Conservation (phyloP, 2,113 vertebrate species). For the Puntigrus tetrazona region DNA sequence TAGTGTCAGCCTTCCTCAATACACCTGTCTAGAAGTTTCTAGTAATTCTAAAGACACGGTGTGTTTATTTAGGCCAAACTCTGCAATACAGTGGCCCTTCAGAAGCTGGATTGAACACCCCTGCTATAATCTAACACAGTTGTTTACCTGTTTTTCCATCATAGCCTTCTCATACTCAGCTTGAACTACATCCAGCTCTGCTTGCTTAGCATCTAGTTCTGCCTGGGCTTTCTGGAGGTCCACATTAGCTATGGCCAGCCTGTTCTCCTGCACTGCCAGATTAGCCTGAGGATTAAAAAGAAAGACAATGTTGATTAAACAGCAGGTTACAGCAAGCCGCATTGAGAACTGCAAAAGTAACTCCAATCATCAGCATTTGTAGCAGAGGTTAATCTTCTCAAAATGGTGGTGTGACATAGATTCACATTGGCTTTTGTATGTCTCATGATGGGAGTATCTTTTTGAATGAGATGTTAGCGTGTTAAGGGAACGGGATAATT, state of each 20-base stretch:
- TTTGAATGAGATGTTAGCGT: too few species aligned
- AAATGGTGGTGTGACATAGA: too few species aligned
- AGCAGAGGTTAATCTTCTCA: too few species aligned
- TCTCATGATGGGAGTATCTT: too few species aligned
- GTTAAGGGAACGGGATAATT: too few species aligned
- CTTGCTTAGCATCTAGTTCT: constrained; percentile 82
- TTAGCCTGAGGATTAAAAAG: constrained; percentile 76
- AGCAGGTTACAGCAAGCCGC: too few species aligned
- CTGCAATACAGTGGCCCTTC: background rate
- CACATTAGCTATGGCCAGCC: constrained; percentile 76
- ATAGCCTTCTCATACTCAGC: constrained; percentile 82
- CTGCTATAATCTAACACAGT: too few species aligned
- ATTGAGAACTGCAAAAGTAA: too few species aligned
- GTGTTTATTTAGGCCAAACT: background rate
- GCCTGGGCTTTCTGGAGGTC: constrained; percentile 84
- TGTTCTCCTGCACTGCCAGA: constrained; percentile 83
- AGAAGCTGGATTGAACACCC: background rate
- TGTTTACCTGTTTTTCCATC: constrained; percentile 83
- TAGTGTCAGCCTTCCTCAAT: background rate
- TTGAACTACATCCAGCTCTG: constrained; percentile 81
- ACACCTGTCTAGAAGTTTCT: background rate
- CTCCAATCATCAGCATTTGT: too few species aligned
- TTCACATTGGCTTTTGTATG: too few species aligned
- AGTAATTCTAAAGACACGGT: background rate
- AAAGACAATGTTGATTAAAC: background rate